These are phyloP conservation scores for Ptyas mucosa DNA, from an alignment of 2,113 vertebrate genomes.

Conservation along the genomic window DNA sequence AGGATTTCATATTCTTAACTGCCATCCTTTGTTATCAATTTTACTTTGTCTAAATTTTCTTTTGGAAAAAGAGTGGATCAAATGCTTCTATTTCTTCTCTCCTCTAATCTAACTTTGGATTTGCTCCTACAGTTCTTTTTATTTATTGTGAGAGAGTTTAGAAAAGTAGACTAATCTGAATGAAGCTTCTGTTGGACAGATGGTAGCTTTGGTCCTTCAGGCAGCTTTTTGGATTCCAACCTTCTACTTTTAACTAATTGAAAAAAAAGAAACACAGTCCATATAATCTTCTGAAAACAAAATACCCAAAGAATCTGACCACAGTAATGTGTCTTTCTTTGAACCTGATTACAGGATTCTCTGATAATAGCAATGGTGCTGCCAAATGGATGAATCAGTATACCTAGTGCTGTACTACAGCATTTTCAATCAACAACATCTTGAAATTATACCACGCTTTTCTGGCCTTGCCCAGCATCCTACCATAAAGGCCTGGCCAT, in stretches of 20 bases:
- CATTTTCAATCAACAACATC: conserved; percentile 16
- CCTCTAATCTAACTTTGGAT: conserved; percentile 22
- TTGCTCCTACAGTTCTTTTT: not conserved
- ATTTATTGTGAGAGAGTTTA: not conserved
- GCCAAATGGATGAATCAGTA: conserved; percentile 44
- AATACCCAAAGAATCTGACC: not conserved
- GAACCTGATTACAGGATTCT: conserved; percentile 23
- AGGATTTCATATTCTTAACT: not conserved
- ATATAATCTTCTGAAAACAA: not conserved
- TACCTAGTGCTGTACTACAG: not conserved
- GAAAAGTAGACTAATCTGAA: not conserved
- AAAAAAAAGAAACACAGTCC: not conserved
- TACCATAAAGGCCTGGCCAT: conserved; percentile 60
- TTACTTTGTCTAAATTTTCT: not conserved
- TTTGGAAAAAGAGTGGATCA: not conserved
- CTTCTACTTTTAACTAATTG: not conserved
- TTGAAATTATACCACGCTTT: conserved; percentile 53
- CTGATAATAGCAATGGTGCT: conserved; percentile 32
- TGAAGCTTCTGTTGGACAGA: not conserved
- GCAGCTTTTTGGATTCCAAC: not conserved
- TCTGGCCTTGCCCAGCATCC: conserved; percentile 54
- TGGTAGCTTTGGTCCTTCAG: not conserved
- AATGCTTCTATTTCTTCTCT: not conserved
- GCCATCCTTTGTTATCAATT: not conserved
- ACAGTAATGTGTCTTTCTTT: not conserved